These are phyloP conservation scores for Isaurus tuberculatus DNA, from an alignment of 92 coral and sea anemone species.

Conservation along the genomic window DNA sequence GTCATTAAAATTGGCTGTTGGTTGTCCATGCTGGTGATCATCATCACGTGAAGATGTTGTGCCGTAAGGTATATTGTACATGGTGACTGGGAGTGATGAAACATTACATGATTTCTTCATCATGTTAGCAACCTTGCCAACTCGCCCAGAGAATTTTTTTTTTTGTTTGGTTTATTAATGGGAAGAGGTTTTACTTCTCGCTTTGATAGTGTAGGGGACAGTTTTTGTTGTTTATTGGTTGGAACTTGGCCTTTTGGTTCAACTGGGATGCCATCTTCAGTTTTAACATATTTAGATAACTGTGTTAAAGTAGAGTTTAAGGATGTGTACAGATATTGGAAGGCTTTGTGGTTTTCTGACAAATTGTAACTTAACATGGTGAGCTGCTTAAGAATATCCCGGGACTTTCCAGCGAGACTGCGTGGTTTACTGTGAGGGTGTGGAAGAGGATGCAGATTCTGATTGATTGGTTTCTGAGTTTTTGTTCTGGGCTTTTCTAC, in stretches of 20 bases:
- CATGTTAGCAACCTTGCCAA: not conserved
- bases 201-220: not conserved
- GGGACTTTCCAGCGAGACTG: conserved; percentile 37
- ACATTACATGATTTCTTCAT: not conserved
- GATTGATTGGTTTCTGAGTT: not conserved
- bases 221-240: not conserved
- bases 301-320: not conserved
- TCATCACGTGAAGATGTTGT: not conserved
- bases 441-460: conserved; percentile 42
- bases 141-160: not conserved
- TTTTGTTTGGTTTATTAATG: not conserved
- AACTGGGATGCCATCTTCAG: not conserved
- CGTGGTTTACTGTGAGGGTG: conserved; percentile 22
- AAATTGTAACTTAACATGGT: not conserved
- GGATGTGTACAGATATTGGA: not conserved
- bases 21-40: not conserved
- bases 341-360: conserved; percentile 6
- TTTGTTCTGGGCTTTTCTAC: not conserved
- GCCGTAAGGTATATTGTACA: not conserved
- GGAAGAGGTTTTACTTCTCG: not conserved
- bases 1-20: not conserved
- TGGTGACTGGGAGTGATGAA: not conserved
- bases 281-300: not conserved
- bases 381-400: conserved; percentile 44
- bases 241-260: conserved; percentile 2